Evolutionary conservation across 1,140 invertebrate genomes (phyloP).

Genomic region (Drosophila varians): DNA sequence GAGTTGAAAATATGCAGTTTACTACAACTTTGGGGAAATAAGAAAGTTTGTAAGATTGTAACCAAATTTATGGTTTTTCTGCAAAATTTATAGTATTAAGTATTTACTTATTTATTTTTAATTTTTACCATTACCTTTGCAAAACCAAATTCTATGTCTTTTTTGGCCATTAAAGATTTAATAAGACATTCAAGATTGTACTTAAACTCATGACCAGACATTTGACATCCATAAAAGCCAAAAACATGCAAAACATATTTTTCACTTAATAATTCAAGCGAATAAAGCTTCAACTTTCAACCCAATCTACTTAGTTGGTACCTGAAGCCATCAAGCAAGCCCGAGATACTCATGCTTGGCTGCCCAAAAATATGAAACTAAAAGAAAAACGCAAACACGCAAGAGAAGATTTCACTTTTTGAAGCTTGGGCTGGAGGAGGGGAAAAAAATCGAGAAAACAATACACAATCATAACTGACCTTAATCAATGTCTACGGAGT

Average conservation of each 20-base stretch:
- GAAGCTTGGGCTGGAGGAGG: slow-evolving; percentile 21
- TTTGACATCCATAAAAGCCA: slow-evolving; percentile 29
- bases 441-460: slow-evolving; percentile 26
- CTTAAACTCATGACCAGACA: not conserved
- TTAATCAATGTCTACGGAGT: slow-evolving; percentile 66
- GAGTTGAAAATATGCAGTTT: not conserved
- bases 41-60: no score
- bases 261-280: slow-evolving; percentile 40
- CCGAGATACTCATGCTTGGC: slow-evolving; percentile 37
- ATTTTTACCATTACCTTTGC: no score
- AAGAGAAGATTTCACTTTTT: slow-evolving; percentile 66
- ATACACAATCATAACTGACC: slow-evolving; percentile 71
- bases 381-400: slow-evolving; percentile 31
- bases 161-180: not conserved
- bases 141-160: no score
- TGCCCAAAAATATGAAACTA: slow-evolving; percentile 12
- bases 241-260: slow-evolving; percentile 25
- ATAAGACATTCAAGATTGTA: not conserved
- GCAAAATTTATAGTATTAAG: no score
- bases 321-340: slow-evolving; percentile 9
- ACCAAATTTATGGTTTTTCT: no score
- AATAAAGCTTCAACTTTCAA: slow-evolving; percentile 40
- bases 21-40: no score
- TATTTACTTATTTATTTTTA: no score
- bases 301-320: slow-evolving; percentile 36